Evolutionary conservation across 2,797 vertebrate genomes (phyloP), one percentile per base, ranked within the genome.

Genomic region (Sebastes alutus): DNA sequence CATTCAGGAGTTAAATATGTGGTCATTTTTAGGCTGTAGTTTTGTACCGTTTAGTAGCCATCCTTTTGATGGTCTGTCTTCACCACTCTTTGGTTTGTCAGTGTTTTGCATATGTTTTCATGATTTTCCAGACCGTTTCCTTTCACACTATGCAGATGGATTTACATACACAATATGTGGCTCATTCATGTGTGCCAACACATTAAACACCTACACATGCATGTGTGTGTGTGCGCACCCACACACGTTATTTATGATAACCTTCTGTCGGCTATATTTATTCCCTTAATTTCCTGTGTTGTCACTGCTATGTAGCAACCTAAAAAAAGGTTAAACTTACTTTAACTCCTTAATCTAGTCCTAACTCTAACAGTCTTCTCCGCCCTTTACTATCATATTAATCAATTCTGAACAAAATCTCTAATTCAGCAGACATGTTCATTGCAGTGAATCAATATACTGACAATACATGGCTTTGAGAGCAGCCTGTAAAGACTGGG

Each of bases 171-270:
- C 77, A 73, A 81, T 75, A 77, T 86, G 85, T 60, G 79, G 80
- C 60, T 87, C 82, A 73, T 75, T 80, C 72, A 23, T 54, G 79
- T 69, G 75, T 91, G 83, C 84, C 91, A 88, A 78, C 84, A 90
- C 75, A 73, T 83, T 77, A 71, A 74, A 91, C 88, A 86, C 90
- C 87, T 79, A 81, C 88, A 80, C 88, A 77, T 67, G 80, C 70
- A 87, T 59, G 77, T 60, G 55, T 75, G 54, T 58, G 68, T 82
- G 23, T 32, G 60, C 12, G 60, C 23, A 72, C 86, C 80, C 84
- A 90, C 88, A 72, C 87, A 62, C 3, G 29, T 46, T 85, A 75
- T 78, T 83, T 70, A 74, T 14, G 33, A 75, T 52, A 72, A 71
- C 76, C 89, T 85, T 83, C 83, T 80, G 87, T 63, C 63, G 70